Percentiles rank a stretch among this genome's conserved stretches.
Evolutionary conservation across 2,113 vertebrate genomes (phyloP).

Genomic region (Hystrix brachyura): DNA sequence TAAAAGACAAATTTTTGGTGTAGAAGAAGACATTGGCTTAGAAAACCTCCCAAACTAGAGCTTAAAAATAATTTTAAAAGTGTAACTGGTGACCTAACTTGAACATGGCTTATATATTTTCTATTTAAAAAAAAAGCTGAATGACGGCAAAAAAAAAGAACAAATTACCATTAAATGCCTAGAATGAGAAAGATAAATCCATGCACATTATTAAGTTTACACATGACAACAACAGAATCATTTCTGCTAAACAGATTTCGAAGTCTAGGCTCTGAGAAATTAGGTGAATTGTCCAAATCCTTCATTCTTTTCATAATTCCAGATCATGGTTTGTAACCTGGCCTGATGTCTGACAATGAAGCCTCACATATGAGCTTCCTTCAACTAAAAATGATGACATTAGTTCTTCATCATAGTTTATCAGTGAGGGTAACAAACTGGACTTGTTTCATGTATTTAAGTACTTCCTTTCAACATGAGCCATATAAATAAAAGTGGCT

Average conservation of each 20-base stretch:
- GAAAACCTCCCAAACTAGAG: neutral
- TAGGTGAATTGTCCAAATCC: neutral
- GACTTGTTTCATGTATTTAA: neutral
- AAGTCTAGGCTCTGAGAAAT: neutral
- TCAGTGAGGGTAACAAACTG: neutral
- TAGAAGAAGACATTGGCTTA: neutral
- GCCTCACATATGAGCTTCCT: neutral
- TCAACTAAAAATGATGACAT: neutral
- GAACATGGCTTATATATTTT: neutral
- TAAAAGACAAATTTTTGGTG: neutral
- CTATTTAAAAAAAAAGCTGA: constrained; percentile 16
- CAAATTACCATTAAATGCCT: neutral
- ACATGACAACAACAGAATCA: neutral
- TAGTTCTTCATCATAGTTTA: neutral
- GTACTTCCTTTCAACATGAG: neutral
- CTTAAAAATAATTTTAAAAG: constrained; percentile 32
- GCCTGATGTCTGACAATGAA: neutral
- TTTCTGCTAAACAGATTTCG: constrained; percentile 28
- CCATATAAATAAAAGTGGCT: neutral
- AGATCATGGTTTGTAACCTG: neutral
- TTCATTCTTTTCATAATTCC: neutral
- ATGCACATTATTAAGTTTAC: neutral
- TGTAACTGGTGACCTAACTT: neutral
- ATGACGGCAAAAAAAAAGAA: neutral
- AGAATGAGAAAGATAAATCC: neutral